Conservation (phyloP, 2,113 vertebrate genomes). For the Nannospalax galili region DNA sequence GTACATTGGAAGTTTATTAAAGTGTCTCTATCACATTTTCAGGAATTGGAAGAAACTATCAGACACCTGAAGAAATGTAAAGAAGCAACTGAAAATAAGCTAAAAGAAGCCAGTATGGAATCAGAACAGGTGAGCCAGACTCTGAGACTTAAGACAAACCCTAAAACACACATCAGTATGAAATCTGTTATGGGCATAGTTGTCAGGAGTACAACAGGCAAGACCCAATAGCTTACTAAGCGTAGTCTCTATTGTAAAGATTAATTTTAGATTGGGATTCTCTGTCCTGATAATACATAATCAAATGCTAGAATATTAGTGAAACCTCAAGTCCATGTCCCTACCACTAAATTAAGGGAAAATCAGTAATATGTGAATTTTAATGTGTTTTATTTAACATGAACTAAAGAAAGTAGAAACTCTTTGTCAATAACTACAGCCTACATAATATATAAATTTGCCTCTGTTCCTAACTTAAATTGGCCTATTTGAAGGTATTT, state of each 20-base stretch:
- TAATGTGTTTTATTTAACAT: background rate
- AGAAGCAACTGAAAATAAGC: conserved; percentile 80
- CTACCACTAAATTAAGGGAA: background rate
- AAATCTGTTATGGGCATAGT: background rate
- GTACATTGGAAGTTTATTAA: background rate
- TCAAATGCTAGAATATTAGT: background rate
- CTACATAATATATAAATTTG: conserved; percentile 15
- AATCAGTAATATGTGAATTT: background rate
- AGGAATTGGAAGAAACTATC: conserved; percentile 83
- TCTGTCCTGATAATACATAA: background rate
- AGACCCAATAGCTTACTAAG: background rate
- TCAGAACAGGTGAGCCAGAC: conserved; percentile 84
- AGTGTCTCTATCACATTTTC: background rate
- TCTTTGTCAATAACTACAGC: background rate
- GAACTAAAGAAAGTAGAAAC: background rate
- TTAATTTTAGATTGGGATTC: background rate
- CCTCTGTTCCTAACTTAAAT: conserved; percentile 17
- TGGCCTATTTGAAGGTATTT: background rate
- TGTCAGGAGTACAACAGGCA: background rate
- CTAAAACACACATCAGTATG: background rate
- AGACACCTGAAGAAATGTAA: conserved; percentile 81
- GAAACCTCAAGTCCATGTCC: background rate
- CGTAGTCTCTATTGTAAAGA: background rate
- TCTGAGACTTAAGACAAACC: too few species aligned
- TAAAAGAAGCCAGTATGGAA: conserved; percentile 83